Evolutionary conservation across 2,113 vertebrate species (phyloP).

Genomic region (Onychostruthus taczanowskii): DNA sequence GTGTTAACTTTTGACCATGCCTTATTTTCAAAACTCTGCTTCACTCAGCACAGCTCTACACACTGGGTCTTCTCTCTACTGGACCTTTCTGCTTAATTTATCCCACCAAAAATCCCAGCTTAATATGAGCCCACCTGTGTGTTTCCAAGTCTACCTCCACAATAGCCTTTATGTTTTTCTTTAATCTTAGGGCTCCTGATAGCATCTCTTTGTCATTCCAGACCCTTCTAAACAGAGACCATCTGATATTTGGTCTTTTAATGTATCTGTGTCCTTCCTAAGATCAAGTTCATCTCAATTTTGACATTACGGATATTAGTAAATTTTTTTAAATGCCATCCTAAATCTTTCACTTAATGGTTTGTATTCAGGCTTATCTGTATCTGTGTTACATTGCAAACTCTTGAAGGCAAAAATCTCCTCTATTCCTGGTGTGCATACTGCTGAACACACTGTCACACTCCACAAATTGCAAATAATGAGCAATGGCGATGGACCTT

Average conservation of each 20-base stretch:
- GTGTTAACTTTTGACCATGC: not conserved
- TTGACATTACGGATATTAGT: not conserved
- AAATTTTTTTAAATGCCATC: not conserved
- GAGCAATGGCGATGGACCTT: conserved; percentile 12
- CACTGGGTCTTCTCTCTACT: not conserved
- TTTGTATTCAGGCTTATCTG: not conserved
- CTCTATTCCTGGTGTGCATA: conserved; percentile 2
- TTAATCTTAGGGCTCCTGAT: not conserved
- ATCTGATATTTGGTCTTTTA: not conserved
- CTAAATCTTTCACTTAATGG: not conserved
- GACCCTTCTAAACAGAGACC: not conserved
- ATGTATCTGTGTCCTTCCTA: not conserved
- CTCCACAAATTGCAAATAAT: conserved; percentile 64
- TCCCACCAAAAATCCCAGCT: not conserved
- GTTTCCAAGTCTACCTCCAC: not conserved
- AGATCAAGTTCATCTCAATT: not conserved
- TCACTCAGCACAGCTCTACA: not conserved
- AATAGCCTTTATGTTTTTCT: not conserved
- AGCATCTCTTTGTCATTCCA: not conserved
- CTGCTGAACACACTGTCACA: conserved; percentile 54
- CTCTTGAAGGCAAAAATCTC: not conserved
- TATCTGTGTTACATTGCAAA: not conserved
- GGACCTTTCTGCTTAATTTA: not conserved
- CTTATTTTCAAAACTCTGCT: not conserved
- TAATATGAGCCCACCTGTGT: not conserved